Evolutionary conservation across 2,888 invertebrate genomes (phyloP).

Genomic region (Allygus modestus): DNA sequence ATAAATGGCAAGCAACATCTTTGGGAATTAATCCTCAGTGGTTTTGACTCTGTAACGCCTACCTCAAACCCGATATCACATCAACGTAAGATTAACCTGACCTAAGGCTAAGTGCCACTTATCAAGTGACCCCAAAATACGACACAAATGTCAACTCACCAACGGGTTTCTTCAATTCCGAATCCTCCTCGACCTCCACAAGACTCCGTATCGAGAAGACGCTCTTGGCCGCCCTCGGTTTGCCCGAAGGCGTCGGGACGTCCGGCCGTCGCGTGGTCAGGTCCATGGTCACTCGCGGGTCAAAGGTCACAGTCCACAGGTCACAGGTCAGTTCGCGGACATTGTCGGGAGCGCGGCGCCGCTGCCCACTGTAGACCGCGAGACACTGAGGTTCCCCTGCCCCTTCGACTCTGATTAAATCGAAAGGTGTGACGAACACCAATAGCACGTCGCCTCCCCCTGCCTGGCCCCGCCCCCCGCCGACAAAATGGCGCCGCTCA

Average conservation of each 20-base stretch:
- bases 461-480: slow-evolving; percentile 59
- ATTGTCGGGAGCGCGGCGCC: not conserved
- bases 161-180: slow-evolving; percentile 67
- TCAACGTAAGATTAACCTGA: too few relatives aligned
- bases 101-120: too few relatives aligned
- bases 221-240: slow-evolving; percentile 78
- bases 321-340: not conserved
- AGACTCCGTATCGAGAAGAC: slow-evolving; percentile 80
- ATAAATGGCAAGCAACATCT: too few relatives aligned
- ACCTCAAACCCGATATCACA: too few relatives aligned
- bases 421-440: slow-evolving; percentile 53
- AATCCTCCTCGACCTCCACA: slow-evolving; percentile 77
- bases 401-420: slow-evolving; percentile 41
- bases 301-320: not conserved
- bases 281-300: slow-evolving; percentile 68
- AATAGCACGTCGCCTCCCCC: slow-evolving; percentile 55
- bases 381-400: not conserved
- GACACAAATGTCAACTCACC: too few relatives aligned
- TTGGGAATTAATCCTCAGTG: too few relatives aligned
- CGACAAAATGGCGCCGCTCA: slow-evolving; percentile 65
- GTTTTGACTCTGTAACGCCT: too few relatives aligned
- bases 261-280: slow-evolving; percentile 70
- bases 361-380: not conserved
- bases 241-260: slow-evolving; percentile 71
- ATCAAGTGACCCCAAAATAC: too few relatives aligned